A percentile compares a stretch with the other conserved stretches of the same genome.
Evolutionary conservation across 2,113 vertebrate species (phyloP).

Genomic region (Phrynosoma platyrhinos): DNA sequence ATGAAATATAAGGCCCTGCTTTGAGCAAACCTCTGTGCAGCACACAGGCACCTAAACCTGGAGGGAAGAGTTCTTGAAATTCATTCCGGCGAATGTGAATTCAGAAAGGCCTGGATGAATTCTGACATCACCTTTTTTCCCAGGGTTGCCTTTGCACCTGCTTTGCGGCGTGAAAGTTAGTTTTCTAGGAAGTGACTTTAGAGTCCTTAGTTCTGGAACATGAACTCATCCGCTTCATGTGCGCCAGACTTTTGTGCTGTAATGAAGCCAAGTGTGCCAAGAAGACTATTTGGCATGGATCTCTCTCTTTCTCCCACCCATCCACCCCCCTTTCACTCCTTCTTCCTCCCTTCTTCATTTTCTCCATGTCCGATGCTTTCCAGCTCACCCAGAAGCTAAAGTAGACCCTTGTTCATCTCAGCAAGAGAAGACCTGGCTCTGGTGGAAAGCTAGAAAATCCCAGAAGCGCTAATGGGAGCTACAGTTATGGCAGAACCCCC

Average conservation of each 20-base stretch:
- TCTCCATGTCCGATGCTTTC: background rate
- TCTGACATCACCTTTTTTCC: constrained; percentile 28
- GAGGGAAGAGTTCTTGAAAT: no score
- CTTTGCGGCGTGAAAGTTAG: constrained; percentile 18
- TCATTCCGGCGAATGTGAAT: background rate
- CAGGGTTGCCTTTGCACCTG: constrained; percentile 25
- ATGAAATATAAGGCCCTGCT: background rate
- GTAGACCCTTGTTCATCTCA: background rate
- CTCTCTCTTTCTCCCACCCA: no score
- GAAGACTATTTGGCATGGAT: constrained; percentile 5
- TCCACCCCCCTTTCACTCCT: background rate
- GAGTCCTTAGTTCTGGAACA: background rate
- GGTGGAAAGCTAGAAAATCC: background rate
- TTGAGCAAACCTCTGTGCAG: background rate
- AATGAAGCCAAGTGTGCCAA: constrained; percentile 11
- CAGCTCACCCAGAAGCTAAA: background rate
- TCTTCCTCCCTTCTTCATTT: background rate
- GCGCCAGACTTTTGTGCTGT: constrained; percentile 15
- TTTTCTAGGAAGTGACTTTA: constrained; percentile 20
- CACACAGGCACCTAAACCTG: background rate
- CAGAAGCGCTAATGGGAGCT: background rate
- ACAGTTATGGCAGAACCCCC: background rate
- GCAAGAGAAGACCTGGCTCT: background rate
- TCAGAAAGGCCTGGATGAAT: background rate
- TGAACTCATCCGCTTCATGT: constrained; percentile 6